A percentile compares a stretch with the other conserved stretches of the same genome.
Conservation (phyloP, 2,888 invertebrate genomes). For the Buathra laborator region DNA sequence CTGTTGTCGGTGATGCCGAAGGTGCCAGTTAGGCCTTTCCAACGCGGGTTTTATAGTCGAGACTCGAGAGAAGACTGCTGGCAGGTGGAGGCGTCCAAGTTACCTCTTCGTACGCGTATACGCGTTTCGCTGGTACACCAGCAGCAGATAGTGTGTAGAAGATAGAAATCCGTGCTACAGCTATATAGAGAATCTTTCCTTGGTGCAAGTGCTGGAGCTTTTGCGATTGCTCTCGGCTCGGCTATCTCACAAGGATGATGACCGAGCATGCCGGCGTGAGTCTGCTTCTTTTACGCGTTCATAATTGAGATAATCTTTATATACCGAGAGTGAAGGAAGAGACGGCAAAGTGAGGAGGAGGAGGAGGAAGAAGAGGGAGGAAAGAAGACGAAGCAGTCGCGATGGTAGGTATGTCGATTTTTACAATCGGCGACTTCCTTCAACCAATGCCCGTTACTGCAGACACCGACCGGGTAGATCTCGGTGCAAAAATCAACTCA, state of each 20-base stretch:
- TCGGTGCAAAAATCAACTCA: neutral
- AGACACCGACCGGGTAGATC: conserved; percentile 48
- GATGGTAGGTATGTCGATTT: conserved; percentile 80
- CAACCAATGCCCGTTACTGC: conserved; percentile 71
- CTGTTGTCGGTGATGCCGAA: conserved; percentile 63
- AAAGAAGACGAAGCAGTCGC: conserved; percentile 62
- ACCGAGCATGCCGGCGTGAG: conserved; percentile 79
- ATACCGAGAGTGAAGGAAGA: conserved; percentile 66
- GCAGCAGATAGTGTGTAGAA: conserved; percentile 6
- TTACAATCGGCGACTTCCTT: conserved; percentile 79
- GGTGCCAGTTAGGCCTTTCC: conserved; percentile 76
- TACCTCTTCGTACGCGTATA: conserved; percentile 52
- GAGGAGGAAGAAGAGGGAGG: conserved; percentile 50
- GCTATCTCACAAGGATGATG: conserved; percentile 76
- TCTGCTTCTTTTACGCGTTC: conserved; percentile 82
- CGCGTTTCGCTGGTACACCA: conserved; percentile 11
- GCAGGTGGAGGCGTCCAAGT: conserved; percentile 61
- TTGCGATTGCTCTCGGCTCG: conserved; percentile 48
- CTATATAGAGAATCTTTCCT: conserved; percentile 1
- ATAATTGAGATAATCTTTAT: conserved; percentile 83
- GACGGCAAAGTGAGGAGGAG: neutral
- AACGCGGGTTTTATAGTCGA: conserved; percentile 77
- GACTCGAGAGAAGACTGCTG: conserved; percentile 27
- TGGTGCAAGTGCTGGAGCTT: conserved; percentile 21
- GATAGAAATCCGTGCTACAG: conserved; percentile 39